A percentile compares a stretch with the other conserved stretches of the same genome.
Conservation (phyloP, 1,140 invertebrate genomes). For the Ganaspis sp. region DNA sequence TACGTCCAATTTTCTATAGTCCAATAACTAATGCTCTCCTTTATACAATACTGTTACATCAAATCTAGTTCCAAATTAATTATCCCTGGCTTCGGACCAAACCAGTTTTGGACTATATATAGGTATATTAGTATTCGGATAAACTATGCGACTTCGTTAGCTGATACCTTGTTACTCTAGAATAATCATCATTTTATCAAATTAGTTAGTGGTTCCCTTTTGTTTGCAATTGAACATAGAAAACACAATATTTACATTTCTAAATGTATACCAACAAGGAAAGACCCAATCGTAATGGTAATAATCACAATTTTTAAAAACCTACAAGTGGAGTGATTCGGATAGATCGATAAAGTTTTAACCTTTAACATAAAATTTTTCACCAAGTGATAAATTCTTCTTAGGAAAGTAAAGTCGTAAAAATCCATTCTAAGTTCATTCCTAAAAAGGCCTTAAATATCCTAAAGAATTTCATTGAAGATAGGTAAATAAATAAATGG, state of each 20-base stretch:
- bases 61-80: slow-evolving; percentile 29
- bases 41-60: slow-evolving; percentile 17
- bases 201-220: background rate
- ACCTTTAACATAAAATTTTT: too few species aligned
- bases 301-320: too few species aligned
- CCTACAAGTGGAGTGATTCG: too few species aligned
- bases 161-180: background rate
- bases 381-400: too few species aligned
- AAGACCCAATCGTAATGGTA: too few species aligned
- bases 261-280: too few species aligned
- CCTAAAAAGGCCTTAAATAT: too few species aligned
- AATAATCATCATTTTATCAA: slow-evolving; percentile 24
- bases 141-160: slow-evolving; percentile 21
- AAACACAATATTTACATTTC: background rate
- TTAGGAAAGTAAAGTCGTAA: too few species aligned
- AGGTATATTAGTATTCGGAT: background rate
- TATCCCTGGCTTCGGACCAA: slow-evolving; percentile 16
- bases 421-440: too few species aligned
- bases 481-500: too few species aligned
- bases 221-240: background rate
- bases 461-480: too few species aligned
- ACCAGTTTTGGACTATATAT: background rate
- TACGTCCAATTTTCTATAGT: background rate
- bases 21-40: slow-evolving; percentile 4
- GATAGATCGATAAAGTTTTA: too few species aligned